These are phyloP conservation scores for Apamea sordens DNA, from an alignment of 2,888 invertebrate species.

Conservation along the genomic window DNA sequence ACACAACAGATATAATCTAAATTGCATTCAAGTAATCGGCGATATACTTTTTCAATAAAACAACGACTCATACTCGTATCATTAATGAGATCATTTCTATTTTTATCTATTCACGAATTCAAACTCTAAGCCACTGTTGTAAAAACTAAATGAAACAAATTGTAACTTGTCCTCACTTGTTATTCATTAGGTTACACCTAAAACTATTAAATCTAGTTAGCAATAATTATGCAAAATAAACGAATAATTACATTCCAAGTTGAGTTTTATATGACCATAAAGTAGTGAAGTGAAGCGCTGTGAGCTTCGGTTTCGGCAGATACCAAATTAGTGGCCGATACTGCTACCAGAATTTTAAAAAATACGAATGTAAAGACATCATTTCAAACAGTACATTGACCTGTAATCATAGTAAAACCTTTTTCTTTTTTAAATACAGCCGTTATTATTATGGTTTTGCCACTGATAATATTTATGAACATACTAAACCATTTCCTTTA, in stretches of 20 bases:
- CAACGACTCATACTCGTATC: no score
- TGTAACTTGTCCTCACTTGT: constrained; percentile 49
- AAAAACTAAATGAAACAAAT: constrained; percentile 40
- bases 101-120: not conserved
- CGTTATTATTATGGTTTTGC: constrained; percentile 26
- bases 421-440: constrained; percentile 14
- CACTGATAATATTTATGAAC: constrained; percentile 42
- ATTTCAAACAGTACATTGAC: constrained; percentile 12
- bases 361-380: not conserved
- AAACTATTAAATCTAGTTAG: constrained; percentile 61
- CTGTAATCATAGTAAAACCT: constrained; percentile 8
- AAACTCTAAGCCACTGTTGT: constrained; percentile 12
- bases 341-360: not conserved
- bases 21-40: no score
- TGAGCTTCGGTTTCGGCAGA: constrained; percentile 47
- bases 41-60: not conserved
- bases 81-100: constrained; percentile 8
- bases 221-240: constrained; percentile 61
- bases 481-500: constrained; percentile 44
- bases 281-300: constrained; percentile 36
- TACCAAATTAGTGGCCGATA: constrained; percentile 22
- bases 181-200: constrained; percentile 64
- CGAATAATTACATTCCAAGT: constrained; percentile 52
- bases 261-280: constrained; percentile 46
- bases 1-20: not conserved